Conservation (phyloP, 2,797 vertebrate species). For the Hephaestus fuliginosus region DNA sequence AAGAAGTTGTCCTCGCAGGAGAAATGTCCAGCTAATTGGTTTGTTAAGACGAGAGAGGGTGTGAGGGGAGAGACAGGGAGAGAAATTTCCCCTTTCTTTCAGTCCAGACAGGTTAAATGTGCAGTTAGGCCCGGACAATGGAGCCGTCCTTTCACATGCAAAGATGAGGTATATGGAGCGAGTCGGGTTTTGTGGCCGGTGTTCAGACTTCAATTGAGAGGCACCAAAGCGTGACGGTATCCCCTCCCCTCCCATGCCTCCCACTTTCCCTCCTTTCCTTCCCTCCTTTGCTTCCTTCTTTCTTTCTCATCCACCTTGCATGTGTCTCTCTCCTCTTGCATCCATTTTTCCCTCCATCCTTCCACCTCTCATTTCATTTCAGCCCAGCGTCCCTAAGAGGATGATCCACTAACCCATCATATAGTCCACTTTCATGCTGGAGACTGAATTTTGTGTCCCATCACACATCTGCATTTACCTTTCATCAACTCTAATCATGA, state of each 20-base stretch:
- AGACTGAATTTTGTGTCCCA: not conserved
- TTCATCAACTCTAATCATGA: not conserved
- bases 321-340: slow-evolving; percentile 33
- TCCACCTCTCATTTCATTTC: slow-evolving; percentile 13
- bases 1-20: slow-evolving; percentile 70
- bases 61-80: slow-evolving; percentile 55
- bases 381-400: not conserved
- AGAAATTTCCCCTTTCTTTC: slow-evolving; percentile 73
- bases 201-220: slow-evolving; percentile 82
- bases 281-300: slow-evolving; percentile 13
- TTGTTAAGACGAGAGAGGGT: slow-evolving; percentile 75
- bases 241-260: slow-evolving; percentile 54
- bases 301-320: slow-evolving; percentile 29
- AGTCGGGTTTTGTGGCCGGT: slow-evolving; percentile 78
- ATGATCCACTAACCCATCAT: not conserved
- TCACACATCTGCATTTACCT: not conserved
- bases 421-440: too few species aligned
- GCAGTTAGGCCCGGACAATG: slow-evolving; percentile 83
- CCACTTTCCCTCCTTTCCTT: slow-evolving; percentile 54
- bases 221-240: slow-evolving; percentile 81
- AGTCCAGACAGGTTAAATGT: slow-evolving; percentile 88
- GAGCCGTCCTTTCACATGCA: slow-evolving; percentile 82
- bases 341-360: slow-evolving; percentile 39
- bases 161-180: slow-evolving; percentile 82
- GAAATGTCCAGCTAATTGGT: slow-evolving; percentile 83